phyloP scores from a whole-genome alignment of 2,113 vertebrate genomes.

The Aegithalos caudatus region DNA sequence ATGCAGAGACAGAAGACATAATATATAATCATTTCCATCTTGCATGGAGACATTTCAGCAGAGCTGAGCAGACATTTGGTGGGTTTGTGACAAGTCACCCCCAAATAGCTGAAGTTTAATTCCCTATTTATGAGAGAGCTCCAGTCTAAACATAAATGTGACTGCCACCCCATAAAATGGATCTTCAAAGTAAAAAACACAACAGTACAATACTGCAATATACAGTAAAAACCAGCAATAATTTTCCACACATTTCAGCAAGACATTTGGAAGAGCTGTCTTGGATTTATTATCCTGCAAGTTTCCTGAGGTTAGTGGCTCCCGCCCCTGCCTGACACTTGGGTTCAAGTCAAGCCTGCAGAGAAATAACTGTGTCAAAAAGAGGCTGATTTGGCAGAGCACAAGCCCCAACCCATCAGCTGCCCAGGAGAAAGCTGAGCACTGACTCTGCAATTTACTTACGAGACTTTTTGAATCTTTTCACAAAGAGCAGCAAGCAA shows the following conservation, averaged over 20 bases:
- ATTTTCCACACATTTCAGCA: not conserved
- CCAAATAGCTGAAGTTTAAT: not conserved
- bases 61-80: not conserved
- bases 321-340: not conserved
- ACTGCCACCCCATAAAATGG: not conserved
- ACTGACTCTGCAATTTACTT: not conserved
- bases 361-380: not conserved
- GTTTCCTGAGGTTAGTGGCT: not conserved
- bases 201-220: not conserved
- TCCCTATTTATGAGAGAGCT: not conserved
- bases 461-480: not conserved
- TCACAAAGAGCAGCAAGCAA: not conserved
- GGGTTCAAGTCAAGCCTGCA: not conserved
- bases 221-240: not conserved
- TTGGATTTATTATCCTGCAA: not conserved
- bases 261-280: not conserved
- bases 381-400: not conserved
- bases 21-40: not conserved
- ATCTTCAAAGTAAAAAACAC: not conserved
- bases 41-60: not conserved
- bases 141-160: not conserved
- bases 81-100: not conserved
- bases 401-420: not conserved
- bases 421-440: not conserved
- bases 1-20: not conserved